phyloP scores from a whole-genome alignment of 2,888 invertebrate genomes.

The Drosophila neoperkinsi region DNA sequence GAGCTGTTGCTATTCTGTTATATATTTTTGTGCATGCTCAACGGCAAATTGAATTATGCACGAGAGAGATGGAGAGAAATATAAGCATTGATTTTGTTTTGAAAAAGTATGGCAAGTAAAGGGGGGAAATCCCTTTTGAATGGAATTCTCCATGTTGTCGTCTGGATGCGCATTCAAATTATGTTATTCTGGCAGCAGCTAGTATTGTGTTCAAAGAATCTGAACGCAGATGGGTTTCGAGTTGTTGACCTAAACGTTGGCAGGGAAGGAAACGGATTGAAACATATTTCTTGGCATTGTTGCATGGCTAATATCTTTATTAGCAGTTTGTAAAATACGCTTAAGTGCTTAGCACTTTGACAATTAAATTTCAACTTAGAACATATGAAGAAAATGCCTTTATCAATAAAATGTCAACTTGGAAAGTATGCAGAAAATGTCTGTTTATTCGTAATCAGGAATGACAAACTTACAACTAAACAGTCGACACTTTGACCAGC shows the following conservation, averaged over 20 bases:
- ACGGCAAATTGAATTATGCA: constrained; percentile 76
- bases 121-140: neutral
- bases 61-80: constrained; percentile 5
- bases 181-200: constrained; percentile 65
- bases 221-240: constrained; percentile 39
- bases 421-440: neutral
- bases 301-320: neutral
- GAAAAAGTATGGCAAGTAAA: constrained; percentile 5
- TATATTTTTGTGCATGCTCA: constrained; percentile 73
- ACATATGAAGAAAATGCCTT: neutral
- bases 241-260: constrained; percentile 16
- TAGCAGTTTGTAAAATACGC: neutral
- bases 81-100: constrained; percentile 63
- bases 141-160: constrained; percentile 15
- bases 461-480: constrained; percentile 51
- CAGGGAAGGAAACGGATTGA: constrained; percentile 15
- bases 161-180: constrained; percentile 65
- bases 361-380: neutral
- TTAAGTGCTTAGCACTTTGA: neutral
- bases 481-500: constrained; percentile 50
- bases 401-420: neutral
- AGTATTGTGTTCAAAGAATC: constrained; percentile 44
- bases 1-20: constrained; percentile 67
- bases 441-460: constrained; percentile 48
- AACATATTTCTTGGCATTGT: constrained; percentile 17